These are phyloP conservation scores for Pedionomus torquatus DNA, from an alignment of 2,113 vertebrate species.

Conservation along the genomic window DNA sequence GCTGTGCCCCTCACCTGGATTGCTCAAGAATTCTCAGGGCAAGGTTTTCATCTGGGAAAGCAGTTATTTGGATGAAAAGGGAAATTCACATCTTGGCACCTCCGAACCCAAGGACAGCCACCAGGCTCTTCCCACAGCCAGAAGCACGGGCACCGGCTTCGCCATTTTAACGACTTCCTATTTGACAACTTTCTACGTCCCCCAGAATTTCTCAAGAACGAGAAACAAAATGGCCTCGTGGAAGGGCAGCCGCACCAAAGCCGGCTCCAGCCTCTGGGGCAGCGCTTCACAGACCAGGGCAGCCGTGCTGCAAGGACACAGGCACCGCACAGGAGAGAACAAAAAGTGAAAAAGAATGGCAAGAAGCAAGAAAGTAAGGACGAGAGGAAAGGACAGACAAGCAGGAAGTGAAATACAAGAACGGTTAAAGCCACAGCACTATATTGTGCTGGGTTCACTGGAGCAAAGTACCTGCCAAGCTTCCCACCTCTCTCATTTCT, in stretches of 20 bases:
- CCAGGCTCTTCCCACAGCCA: not conserved
- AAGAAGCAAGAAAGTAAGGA: not conserved
- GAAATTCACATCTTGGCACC: not conserved
- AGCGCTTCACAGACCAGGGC: not conserved
- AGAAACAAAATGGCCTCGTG: not conserved
- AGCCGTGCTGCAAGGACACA: not conserved
- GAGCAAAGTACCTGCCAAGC: constrained; percentile 3
- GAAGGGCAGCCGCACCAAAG: not conserved
- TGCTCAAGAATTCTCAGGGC: not conserved
- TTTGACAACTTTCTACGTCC: not conserved
- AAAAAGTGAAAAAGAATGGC: not conserved
- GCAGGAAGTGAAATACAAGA: not conserved
- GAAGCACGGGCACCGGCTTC: not conserved
- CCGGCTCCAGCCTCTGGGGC: not conserved
- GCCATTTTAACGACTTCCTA: not conserved
- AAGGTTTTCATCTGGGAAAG: constrained; percentile 7
- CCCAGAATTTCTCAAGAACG: constrained; percentile 1
- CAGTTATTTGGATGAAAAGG: not conserved
- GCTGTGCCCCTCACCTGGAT: not conserved
- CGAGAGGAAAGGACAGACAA: not conserved
- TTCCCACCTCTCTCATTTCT: not conserved
- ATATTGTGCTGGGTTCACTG: not conserved
- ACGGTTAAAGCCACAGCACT: not conserved
- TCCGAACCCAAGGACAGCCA: not conserved
- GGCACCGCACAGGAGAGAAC: not conserved